Evolutionary conservation across 2,113 vertebrate genomes (phyloP).

Genomic region (Gnathonemus echidnorhynchus): DNA sequence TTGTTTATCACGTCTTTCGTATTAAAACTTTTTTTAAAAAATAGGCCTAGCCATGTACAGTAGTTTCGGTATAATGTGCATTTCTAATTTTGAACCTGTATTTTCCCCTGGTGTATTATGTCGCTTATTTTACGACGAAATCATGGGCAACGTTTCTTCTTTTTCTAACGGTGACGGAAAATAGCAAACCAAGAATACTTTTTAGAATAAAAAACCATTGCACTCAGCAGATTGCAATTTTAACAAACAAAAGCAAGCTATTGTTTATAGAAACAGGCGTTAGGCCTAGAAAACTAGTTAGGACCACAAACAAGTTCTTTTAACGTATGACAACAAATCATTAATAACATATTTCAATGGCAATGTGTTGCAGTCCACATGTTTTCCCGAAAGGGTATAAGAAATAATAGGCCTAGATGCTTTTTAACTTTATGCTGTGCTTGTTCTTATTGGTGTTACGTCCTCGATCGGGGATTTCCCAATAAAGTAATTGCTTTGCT

Average conservation of each 20-base stretch:
- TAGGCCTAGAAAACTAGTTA: background rate
- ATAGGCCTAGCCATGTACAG: background rate
- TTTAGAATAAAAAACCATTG: background rate
- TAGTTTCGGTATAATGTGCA: background rate
- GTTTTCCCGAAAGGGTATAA: background rate
- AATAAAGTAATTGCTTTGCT: background rate
- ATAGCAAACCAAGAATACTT: background rate
- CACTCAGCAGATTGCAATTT: background rate
- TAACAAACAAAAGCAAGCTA: background rate
- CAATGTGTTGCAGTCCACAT: background rate
- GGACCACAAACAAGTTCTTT: background rate
- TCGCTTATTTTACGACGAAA: background rate
- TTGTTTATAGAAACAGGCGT: background rate
- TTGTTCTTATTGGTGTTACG: background rate
- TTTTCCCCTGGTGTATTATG: background rate
- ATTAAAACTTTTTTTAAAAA: background rate
- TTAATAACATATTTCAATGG: background rate
- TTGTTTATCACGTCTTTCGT: background rate
- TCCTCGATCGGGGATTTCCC: background rate
- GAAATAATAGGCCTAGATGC: background rate
- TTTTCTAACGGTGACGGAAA: background rate
- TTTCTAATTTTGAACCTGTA: background rate
- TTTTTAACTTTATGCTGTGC: background rate
- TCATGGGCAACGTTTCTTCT: background rate
- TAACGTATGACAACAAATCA: background rate